Base-by-base conservation (phyloP, 1,140 invertebrate species). In the Scaptodrosophila lebanonensis region DNA sequence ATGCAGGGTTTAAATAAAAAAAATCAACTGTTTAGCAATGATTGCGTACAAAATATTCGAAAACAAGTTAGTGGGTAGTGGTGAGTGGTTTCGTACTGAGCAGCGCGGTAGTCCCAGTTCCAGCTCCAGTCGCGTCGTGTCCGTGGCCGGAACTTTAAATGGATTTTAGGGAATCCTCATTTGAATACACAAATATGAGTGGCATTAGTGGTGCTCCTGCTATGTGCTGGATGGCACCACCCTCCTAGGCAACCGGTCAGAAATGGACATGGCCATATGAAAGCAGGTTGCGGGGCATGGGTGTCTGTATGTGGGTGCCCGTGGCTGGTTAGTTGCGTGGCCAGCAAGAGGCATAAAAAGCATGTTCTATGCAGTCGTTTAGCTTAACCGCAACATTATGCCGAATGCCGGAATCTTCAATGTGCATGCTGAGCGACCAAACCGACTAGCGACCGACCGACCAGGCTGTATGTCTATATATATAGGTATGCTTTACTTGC, bases 281-380 rank as follows among this genome's bases (percentile, higher is more conserved):
- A 18, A 30, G 27, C 32, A 25, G 15, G 22, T 39, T 38, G 35
- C 13, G 8, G n/a, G 27, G n/a, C n/a, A n/a, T 27, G 13, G 25
- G 35, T 18, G 49, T 12, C 27, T 15, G 32, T 33, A 48, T 49
- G 15, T 33, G 5, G 22, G n/a, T 18, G 57, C 16, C 39, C 29
- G 18, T 9, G 16, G 22, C 20, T 30, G 32, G 5, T 9, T 9
- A 11, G 30, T 38, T 43, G 42, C 35, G 25, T 53, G 60, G 47
- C 57, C 71, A 75, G 62, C 25, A 61, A 38, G 47, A 49, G 70
- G 75, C 73, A 82, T 79, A 79, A 79, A 79, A 79, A 82, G 75
- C 75, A 56, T 79, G 75, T 75, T 75, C 75, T 75, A 82, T 82
- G 75, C 75, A 82, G 75, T 79, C 75, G 69, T 79, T 79, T 79